Percentiles rank a stretch among this genome's conserved stretches.
These are phyloP conservation scores for Drosophila serrata DNA, from an alignment of 1,140 invertebrate genomes.

Conservation along the genomic window DNA sequence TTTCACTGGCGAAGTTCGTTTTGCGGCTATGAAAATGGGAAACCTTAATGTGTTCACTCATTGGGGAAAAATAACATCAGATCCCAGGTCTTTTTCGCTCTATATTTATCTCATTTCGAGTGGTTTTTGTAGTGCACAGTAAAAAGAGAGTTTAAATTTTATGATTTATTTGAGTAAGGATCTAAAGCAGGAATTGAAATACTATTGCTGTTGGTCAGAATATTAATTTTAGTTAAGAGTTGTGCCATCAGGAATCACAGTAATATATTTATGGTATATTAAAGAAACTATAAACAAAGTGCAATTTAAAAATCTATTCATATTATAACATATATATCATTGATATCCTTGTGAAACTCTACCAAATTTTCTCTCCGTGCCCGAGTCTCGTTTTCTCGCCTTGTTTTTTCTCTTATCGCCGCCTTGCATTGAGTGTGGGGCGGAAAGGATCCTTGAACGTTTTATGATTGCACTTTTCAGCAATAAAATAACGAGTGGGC, in stretches of 20 bases:
- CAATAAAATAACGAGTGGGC: slow-evolving; percentile 64
- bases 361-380: not conserved
- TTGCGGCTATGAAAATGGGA: slow-evolving; percentile 25
- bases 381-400: not conserved
- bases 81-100: not conserved
- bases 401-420: slow-evolving; percentile 29
- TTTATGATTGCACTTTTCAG: slow-evolving; percentile 81
- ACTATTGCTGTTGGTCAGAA: too few species aligned
- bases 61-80: slow-evolving; percentile 19
- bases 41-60: slow-evolving; percentile 31
- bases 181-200: too few species aligned
- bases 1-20: slow-evolving; percentile 14
- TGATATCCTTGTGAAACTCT: not conserved
- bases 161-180: not conserved
- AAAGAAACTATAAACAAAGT: not conserved
- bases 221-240: too few species aligned
- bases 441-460: slow-evolving; percentile 60
- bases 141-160: not conserved
- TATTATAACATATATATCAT: not conserved
- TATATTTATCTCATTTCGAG: not conserved
- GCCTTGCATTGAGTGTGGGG: slow-evolving; percentile 22
- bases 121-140: not conserved
- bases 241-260: too few species aligned
- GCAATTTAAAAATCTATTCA: not conserved
- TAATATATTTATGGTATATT: too few species aligned